Evolutionary conservation across 2,113 vertebrate species (phyloP), one percentile per base, ranked within the genome.

Genomic region (Gorilla gorilla): DNA sequence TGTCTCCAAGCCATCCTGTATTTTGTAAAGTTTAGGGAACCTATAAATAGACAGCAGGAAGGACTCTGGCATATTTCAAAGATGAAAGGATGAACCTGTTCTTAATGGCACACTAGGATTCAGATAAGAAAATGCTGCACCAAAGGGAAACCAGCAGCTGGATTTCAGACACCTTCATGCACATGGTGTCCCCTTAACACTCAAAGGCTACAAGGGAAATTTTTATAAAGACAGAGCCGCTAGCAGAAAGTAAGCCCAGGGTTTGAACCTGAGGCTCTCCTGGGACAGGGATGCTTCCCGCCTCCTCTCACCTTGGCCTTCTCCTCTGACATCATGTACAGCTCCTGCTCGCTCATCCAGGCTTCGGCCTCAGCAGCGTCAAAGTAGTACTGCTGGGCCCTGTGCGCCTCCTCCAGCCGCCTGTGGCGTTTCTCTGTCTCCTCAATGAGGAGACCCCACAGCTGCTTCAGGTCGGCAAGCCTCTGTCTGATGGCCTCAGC

Each of bases 261-360:
- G 22, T 17, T 35, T 22, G 78, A 52, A 35, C 45, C 35, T n/a
- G 40, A 68, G 70, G 68, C 8, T 70, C 48, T 9, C 12, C 0
- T 2, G 73, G 32, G 16, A 8, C 30, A 22, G 22, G 30, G 50
- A 17, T 0, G 8, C 32, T 23, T 38, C 57, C 25, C 10, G 8
- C 13, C 6, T 87, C n/a, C 38, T 13, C 97, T 98, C 96, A 99
- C 99, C 99, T 99, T 99, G 95, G 99, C 99, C 98, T 99, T 99
- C 98, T 99, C 99, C 98, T 99, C 99, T 7, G 99, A 99, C 99
- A 99, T 99, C 99, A 99, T 99, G 97, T 99, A 99, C 17, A 99
- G 99, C 97, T 99, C 99, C 98, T 99, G 99, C 90, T 99, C 99
- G 0, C 99, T 99, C 99, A 99, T 99, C 99, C 99, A 99, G 6